These are phyloP conservation scores for Gryllus bimaculatus DNA, from an alignment of 1,140 invertebrate genomes.

Conservation along the genomic window DNA sequence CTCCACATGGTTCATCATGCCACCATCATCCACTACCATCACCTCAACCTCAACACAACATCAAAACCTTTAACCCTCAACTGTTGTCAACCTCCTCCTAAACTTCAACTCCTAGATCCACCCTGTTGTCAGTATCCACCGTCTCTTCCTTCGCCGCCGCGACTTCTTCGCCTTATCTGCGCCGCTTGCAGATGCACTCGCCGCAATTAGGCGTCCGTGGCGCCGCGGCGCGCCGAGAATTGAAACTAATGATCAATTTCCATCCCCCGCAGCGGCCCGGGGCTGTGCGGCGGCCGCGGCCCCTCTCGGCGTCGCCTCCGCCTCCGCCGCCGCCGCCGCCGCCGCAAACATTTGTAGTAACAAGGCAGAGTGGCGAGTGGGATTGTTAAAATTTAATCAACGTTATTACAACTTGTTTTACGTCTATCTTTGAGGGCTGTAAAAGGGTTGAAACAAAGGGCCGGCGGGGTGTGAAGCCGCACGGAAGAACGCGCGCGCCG, in stretches of 20 bases:
- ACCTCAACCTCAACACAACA: too few species aligned
- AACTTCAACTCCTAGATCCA: too few species aligned
- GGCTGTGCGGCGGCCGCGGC: background rate
- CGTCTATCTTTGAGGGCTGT: slow-evolving; percentile 3
- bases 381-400: slow-evolving; percentile 6
- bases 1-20: too few species aligned
- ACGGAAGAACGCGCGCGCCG: background rate
- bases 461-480: background rate
- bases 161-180: background rate
- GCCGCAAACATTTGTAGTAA: background rate
- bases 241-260: slow-evolving; percentile 5
- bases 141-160: too few species aligned
- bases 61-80: too few species aligned
- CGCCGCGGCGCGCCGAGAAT: background rate
- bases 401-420: slow-evolving; percentile 5
- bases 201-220: background rate
- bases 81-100: too few species aligned
- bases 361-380: slow-evolving; percentile 2
- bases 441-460: slow-evolving; percentile 4
- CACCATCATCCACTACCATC: too few species aligned
- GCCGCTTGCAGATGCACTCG: background rate
- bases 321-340: too few species aligned
- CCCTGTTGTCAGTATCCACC: too few species aligned
- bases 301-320: background rate
- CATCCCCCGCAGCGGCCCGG: background rate